A percentile compares a stretch with the other conserved stretches of the same genome.
phyloP scores from a whole-genome alignment of 1,140 invertebrate species.

The Danaus plexippus region DNA sequence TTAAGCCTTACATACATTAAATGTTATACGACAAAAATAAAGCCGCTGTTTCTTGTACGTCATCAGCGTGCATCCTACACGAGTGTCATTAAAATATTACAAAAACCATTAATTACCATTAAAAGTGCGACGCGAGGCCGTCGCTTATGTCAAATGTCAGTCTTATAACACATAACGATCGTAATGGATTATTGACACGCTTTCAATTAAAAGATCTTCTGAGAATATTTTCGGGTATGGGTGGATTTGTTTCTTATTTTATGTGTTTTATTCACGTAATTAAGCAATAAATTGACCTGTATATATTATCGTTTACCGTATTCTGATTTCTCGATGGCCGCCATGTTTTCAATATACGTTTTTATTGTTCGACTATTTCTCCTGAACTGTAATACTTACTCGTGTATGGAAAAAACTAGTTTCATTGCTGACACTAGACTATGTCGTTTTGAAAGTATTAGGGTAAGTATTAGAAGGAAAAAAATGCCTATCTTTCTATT shows the following conservation, averaged over 20 bases:
- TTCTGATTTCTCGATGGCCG: slow-evolving; percentile 19
- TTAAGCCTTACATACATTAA: slow-evolving; percentile 9
- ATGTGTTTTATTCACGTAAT: slow-evolving; percentile 40
- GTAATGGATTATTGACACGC: slow-evolving; percentile 16
- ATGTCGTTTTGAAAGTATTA: slow-evolving; percentile 21
- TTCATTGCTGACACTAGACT: slow-evolving; percentile 6
- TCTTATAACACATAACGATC: slow-evolving; percentile 17
- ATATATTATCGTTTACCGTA: slow-evolving; percentile 27
- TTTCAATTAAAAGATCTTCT: slow-evolving; percentile 27
- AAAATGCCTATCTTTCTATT: too few relatives aligned
- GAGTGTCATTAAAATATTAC: slow-evolving; percentile 26
- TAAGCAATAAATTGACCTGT: slow-evolving; percentile 41
- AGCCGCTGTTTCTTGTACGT: slow-evolving; percentile 12
- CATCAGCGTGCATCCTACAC: slow-evolving; percentile 14
- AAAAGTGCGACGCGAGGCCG: slow-evolving; percentile 14
- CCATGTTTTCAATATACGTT: slow-evolving; percentile 21
- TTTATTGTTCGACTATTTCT: slow-evolving; percentile 23
- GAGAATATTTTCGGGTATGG: slow-evolving; percentile 23
- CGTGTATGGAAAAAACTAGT: slow-evolving; percentile 13
- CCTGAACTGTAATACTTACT: slow-evolving; percentile 24
- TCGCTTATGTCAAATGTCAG: slow-evolving; percentile 20
- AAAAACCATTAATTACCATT: slow-evolving; percentile 21
- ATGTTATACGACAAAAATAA: slow-evolving; percentile 16
- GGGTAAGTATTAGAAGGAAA: too few relatives aligned
- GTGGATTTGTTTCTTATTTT: slow-evolving; percentile 27